Conservation (phyloP, 2,888 invertebrate genomes). For the Mystacides longicornis region DNA sequence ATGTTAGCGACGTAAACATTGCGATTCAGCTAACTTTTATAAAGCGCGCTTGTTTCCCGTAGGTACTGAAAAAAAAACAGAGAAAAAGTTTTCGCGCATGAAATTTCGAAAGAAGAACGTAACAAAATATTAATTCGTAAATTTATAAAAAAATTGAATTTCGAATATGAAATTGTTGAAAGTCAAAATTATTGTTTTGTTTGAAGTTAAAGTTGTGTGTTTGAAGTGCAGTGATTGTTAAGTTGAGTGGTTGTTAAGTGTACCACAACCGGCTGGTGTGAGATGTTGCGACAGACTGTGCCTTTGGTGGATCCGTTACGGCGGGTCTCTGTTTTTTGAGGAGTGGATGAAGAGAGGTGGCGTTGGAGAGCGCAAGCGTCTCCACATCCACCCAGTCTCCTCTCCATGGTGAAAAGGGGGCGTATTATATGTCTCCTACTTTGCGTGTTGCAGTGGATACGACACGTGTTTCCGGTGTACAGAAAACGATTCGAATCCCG, state of each 20-base stretch:
- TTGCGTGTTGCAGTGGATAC: not conserved
- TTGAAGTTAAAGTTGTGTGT: not conserved
- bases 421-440: not conserved
- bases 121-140: too few relatives aligned
- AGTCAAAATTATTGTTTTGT: not conserved
- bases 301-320: not conserved
- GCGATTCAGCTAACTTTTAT: too few relatives aligned
- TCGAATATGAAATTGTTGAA: too few relatives aligned
- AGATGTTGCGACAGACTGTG: not conserved
- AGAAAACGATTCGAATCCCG: conserved; percentile 1
- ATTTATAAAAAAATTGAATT: too few relatives aligned
- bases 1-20: too few relatives aligned
- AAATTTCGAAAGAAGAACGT: too few relatives aligned
- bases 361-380: not conserved
- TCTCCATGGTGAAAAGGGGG: not conserved
- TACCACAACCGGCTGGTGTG: not conserved
- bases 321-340: not conserved
- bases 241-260: not conserved
- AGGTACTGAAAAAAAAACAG: too few relatives aligned
- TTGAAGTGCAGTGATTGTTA: not conserved
- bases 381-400: not conserved
- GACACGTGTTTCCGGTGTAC: not conserved
- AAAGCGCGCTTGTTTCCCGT: too few relatives aligned
- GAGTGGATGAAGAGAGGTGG: not conserved
- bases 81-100: too few relatives aligned